Base-by-base conservation (phyloP, 2,113 vertebrate species). In the Nyctibius bracteatus region DNA sequence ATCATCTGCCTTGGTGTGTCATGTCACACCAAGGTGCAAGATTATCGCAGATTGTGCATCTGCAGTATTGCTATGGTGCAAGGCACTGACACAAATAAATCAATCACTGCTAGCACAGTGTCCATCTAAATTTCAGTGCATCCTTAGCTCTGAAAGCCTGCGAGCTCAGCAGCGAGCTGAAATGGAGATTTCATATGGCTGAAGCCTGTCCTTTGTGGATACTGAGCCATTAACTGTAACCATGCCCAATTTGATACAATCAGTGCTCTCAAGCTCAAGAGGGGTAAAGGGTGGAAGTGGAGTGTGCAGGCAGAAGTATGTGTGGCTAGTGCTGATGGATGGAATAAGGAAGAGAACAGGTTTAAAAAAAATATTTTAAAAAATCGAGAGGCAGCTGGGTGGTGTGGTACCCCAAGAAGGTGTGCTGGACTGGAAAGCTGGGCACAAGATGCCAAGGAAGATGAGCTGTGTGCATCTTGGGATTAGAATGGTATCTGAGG, bases 151-250 rank as follows among this genome's bases (percentile, higher is more conserved):
- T 39, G 66, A 55, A 93, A 92, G 43, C 24, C 54, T 92, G 54
- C 55, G 47, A 66, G 57, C 71, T 96, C 73, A 96, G 74, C 46
- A 63, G 86, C 90, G 74, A 95, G 37, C 51, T 83, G 61, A 89
- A 72, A 65, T 81, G 51, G 77, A 54, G 28, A 67, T 52, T 90
- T 93, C 41, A 90, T 91, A 63, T 37, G 39, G 12, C 62, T 85
- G 52, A n/a, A 88, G 41, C 78, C 72, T 78, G 39, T 96, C 54
- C 46, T 81, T 85, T 65, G 88, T 67, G 63, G 37, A 54, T 59
- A 43, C 43, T 14, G 70, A 91, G 74, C 35, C 43, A 70, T 79
- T 73, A 68, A 90, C 63, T 61, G 44, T 88, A 87, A 77, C 47
- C 33, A 30, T 44, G 52, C 37, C 37, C n/a, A 87, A 84, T 79